Evolutionary conservation across 1,140 invertebrate genomes (phyloP), one percentile per base, ranked within the genome.

Genomic region (Aphis craccivora): DNA sequence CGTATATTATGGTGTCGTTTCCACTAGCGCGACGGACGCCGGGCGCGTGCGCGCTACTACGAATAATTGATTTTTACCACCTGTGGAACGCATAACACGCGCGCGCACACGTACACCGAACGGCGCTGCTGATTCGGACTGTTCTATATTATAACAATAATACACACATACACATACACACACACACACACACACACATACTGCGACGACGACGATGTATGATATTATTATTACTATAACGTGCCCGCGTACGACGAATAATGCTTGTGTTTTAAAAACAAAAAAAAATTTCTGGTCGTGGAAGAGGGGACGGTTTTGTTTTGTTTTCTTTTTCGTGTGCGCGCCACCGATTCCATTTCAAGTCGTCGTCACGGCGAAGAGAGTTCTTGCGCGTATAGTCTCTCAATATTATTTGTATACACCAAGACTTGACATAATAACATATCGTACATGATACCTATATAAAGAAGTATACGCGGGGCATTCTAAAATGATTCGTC

Each of bases 21-120:
- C 51, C n/a, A 60, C 48, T 23, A 11, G 87, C 37, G 51, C 51
- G 53, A 43, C 53, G 37, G 60, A 92, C 91, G 76, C 9, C 53
- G 81, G 76, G 76, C 81, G 91, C 91, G 91, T 93, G 91, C 91
- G 91, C 91, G 81, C 91, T 53, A 93, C 91, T 35, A 51, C 76
- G 81, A 93, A 93, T 93, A 93, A 93, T 93, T 93, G 91, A 93
- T 93, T 93, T 93, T 93, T 93, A 93, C 91, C 91, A 93, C 91
- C 91, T 93, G 91, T 93, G 81, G 91, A 86, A 93, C 81, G 51
- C 45, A 45, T 67, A 45, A 53, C 48, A 37, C 48, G 30, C 89
- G 37, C 89, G 43, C 53, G 53, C 45, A 53, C 45, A 35, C 35
- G 37, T n/a, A 67, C 53, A 35, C 37, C 11, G 37, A 90, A 67